Evolutionary conservation across 1,140 invertebrate genomes (phyloP), one percentile per base, ranked within the genome.

Genomic region (Dermatophagoides farinae): DNA sequence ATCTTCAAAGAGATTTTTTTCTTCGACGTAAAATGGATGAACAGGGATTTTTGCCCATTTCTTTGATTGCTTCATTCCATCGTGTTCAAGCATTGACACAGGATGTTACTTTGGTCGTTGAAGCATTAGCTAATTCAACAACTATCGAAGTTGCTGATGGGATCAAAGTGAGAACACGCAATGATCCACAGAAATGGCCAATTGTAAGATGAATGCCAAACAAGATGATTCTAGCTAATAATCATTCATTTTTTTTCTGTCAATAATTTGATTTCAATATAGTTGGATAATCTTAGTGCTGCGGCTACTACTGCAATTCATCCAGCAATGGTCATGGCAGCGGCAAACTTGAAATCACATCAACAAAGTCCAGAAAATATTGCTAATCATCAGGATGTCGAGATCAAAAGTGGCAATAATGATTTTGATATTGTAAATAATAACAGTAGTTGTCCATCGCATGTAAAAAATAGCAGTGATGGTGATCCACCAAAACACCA

Each of bases 1-100:
- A 99, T 76, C 76, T 99, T 54, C 80, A 85, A 66, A 82, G 86
- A 67, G 95, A 98, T 71, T 90, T 96, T 73, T 99, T 93, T 75
- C 77, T 99, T 65, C 79, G 95, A 57, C 80, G 89, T 62, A 93
- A 93, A 79, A 98, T 99, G 95, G 85, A 91, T 68, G 68, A 79
- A 16, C 81, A 95, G 68, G 95, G 95, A 55, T 97, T 82, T 70
- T 79, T 98, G 55, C 88, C 90, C 10, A 80, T 98, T 22, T 83
- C 82, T 61, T 74, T 97, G 46, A 92, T 99, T 53, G 89, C 90
- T 37, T 90, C 88, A 18, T 99, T 99, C 75, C 87, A 91, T 73
- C 80, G 95, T 65, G 84, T 98, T 54, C 82, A 88, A 66, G 80
- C 80, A 22, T 75, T 96, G 62, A 93, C 88, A 14, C 79, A 81